These are phyloP conservation scores for Enteromius thamalakanensis DNA, from an alignment of 2,797 vertebrate genomes.

Conservation along the genomic window DNA sequence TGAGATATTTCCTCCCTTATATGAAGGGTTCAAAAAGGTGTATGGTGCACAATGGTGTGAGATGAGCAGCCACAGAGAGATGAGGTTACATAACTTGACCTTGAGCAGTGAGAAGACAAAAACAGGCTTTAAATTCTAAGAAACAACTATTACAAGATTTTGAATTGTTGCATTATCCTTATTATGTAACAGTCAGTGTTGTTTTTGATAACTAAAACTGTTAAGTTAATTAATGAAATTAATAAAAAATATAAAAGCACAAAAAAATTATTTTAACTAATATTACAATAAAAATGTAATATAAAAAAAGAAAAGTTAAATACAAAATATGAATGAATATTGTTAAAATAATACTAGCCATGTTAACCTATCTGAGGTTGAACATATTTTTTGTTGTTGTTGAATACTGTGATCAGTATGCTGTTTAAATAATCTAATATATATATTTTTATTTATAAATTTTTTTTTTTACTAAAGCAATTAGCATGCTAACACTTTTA, in stretches of 20 bases:
- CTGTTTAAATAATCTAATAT: background rate
- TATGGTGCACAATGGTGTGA: constrained; percentile 62
- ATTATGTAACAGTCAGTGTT: background rate
- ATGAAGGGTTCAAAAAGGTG: constrained; percentile 56
- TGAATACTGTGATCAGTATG: background rate
- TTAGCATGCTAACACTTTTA: constrained; percentile 26
- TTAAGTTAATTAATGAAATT: background rate
- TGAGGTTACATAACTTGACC: constrained; percentile 64
- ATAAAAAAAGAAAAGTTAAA: background rate
- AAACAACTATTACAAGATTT: background rate
- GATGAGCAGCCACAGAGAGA: constrained; percentile 56
- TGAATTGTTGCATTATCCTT: background rate
- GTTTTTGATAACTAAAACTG: background rate
- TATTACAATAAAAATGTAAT: background rate
- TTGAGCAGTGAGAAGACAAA: constrained; percentile 45
- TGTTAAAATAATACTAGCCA: background rate
- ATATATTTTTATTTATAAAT: background rate
- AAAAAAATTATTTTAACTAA: background rate
- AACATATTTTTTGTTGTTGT: background rate
- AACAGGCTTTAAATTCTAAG: background rate
- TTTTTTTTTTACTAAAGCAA: background rate
- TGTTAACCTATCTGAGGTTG: background rate
- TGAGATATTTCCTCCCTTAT: constrained; percentile 58
- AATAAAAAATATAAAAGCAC: background rate
- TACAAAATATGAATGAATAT: background rate